Evolutionary conservation across 2,113 vertebrate genomes (phyloP).

Genomic region (Pterocles burchelli): DNA sequence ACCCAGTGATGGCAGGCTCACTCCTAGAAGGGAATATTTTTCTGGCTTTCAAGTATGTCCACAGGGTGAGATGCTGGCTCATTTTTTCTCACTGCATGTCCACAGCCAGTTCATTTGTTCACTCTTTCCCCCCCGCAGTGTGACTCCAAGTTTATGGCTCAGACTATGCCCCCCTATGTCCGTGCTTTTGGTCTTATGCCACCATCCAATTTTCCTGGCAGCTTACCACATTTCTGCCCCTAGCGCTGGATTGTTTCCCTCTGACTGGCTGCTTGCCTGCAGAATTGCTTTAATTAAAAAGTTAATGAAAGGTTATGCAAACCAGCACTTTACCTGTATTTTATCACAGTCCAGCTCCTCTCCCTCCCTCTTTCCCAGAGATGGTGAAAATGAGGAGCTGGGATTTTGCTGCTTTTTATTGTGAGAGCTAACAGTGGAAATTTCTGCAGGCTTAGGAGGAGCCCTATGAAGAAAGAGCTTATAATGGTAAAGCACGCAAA

Average conservation of each 20-base stretch:
- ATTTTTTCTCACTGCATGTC: background rate
- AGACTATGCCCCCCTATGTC: background rate
- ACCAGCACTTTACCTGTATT: background rate
- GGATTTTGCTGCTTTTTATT: background rate
- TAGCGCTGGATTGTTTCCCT: background rate
- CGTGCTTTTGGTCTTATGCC: slow-evolving; percentile 22
- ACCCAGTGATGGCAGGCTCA: background rate
- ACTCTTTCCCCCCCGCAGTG: background rate
- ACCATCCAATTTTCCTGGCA: slow-evolving; percentile 31
- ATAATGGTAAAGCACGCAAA: background rate
- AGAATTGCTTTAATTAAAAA: slow-evolving; percentile 64
- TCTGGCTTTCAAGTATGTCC: background rate
- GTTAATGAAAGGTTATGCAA: slow-evolving; percentile 57
- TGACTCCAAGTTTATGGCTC: slow-evolving; percentile 1
- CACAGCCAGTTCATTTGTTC: background rate
- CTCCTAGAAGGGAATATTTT: background rate
- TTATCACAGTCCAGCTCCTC: slow-evolving; percentile 40
- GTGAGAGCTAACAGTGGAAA: background rate
- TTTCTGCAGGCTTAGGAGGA: slow-evolving; percentile 38
- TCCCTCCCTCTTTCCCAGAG: slow-evolving; percentile 39
- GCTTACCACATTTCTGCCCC: background rate
- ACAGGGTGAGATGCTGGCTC: background rate
- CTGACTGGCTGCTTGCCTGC: slow-evolving; percentile 21
- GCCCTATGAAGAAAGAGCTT: slow-evolving; percentile 13
- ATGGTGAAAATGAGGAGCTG: slow-evolving; percentile 6